Evolutionary conservation across 2,113 vertebrate species (phyloP).

Genomic region (Rhinolophus sinicus): DNA sequence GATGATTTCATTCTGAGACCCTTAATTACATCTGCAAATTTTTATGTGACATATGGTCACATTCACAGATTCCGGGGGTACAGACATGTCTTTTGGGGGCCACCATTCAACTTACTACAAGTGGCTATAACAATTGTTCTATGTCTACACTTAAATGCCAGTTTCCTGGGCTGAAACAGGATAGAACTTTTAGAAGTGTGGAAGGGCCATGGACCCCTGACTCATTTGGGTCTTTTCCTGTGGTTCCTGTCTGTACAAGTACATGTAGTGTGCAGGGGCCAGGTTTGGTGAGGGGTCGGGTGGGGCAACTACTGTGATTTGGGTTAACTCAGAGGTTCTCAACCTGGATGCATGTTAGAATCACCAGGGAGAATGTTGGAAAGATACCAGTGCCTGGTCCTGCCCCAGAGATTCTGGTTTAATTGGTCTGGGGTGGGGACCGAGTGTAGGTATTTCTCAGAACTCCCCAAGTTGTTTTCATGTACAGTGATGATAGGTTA

Average conservation of each 20-base stretch:
- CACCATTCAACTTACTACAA: background rate
- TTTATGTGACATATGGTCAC: too few species aligned
- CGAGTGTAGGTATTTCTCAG: background rate
- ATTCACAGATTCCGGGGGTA: accelerated
- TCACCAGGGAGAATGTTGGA: background rate
- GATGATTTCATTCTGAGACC: background rate
- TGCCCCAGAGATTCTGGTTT: background rate
- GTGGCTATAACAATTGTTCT: accelerated
- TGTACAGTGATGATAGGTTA: background rate
- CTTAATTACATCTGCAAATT: background rate
- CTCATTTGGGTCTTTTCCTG: accelerated
- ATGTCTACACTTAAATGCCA: background rate
- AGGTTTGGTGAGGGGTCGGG: background rate
- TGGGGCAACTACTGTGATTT: too few species aligned
- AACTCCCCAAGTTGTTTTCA: background rate
- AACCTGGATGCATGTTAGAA: too few species aligned
- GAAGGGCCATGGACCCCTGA: too few species aligned
- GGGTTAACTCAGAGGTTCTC: background rate
- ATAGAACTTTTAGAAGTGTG: too few species aligned
- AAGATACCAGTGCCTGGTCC: background rate
- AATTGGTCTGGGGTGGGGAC: background rate
- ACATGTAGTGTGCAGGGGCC: too few species aligned
- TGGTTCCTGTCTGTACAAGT: background rate
- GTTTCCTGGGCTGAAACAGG: background rate
- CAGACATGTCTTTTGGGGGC: background rate